Conservation (phyloP, 1,140 invertebrate species). For the Drosophila persimilis region DNA sequence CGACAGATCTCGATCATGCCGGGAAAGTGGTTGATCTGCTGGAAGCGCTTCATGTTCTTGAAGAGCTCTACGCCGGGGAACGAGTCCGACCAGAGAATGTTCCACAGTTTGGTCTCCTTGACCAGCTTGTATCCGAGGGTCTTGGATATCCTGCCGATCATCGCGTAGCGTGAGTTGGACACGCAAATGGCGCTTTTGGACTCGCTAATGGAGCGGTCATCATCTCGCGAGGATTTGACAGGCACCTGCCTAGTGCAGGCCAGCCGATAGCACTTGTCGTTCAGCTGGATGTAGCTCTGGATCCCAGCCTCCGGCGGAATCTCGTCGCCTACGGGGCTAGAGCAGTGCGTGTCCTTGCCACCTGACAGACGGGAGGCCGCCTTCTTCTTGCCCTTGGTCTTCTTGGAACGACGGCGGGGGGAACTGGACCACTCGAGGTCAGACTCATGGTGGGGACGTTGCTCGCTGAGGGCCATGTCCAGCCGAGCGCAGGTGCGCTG, state of each 20-base stretch:
- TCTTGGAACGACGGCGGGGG: constrained; percentile 13
- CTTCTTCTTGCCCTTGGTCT: constrained; percentile 14
- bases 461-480: constrained; percentile 62
- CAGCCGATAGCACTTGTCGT: constrained; percentile 67
- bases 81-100: constrained; percentile 94
- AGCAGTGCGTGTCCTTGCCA: constrained; percentile 1
- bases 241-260: constrained; percentile 38
- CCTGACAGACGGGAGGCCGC: background rate
- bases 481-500: constrained; percentile 40
- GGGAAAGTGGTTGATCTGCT: constrained; percentile 96
- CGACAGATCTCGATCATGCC: constrained; percentile 95
- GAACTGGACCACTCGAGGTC: constrained; percentile 46
- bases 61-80: constrained; percentile 91
- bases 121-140: constrained; percentile 92
- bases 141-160: constrained; percentile 88
- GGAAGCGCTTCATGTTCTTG: constrained; percentile 95
- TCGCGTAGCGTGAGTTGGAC: constrained; percentile 89
- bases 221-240: background rate
- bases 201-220: constrained; percentile 34
- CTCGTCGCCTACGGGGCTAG: constrained; percentile 6
- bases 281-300: constrained; percentile 64
- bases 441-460: constrained; percentile 11
- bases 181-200: constrained; percentile 86
- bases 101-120: constrained; percentile 91
- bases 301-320: constrained; percentile 4